Evolutionary conservation across 64 coral and sea anemone genomes (phyloP).

Genomic region (Actinia tenebrosa): DNA sequence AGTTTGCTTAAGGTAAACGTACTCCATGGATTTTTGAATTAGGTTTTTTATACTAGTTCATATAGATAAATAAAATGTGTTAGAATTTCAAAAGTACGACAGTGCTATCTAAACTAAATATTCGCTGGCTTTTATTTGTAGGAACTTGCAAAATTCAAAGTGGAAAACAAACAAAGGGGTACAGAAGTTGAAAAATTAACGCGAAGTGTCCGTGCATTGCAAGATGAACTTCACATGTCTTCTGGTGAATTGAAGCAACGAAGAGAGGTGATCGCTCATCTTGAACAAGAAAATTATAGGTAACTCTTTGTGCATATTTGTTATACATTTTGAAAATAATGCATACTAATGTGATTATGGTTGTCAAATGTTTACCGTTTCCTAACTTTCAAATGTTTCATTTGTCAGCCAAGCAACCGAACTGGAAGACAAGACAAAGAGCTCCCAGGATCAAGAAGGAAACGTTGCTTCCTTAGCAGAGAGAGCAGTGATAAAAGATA

Average conservation of each 20-base stretch:
- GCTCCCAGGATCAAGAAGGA: neutral
- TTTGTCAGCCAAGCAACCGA: neutral
- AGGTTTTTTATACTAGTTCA: no score
- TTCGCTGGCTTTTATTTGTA: neutral
- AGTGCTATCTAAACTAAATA: no score
- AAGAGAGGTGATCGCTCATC: conserved; percentile 34
- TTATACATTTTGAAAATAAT: no score
- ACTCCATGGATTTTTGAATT: no score
- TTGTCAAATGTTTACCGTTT: neutral
- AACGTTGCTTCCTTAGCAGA: neutral
- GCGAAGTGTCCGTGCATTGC: neutral
- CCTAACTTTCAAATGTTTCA: neutral
- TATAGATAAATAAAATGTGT: no score
- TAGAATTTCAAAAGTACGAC: no score
- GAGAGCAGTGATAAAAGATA: neutral
- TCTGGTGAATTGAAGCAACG: conserved; percentile 31
- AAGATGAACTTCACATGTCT: conserved; percentile 38
- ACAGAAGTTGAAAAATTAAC: conserved; percentile 32
- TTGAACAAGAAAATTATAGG: conserved; percentile 39
- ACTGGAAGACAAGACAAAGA: neutral
- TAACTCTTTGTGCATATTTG: neutral
- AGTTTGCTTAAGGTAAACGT: no score
- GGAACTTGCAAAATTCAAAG: conserved; percentile 48
- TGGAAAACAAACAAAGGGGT: conserved; percentile 12
- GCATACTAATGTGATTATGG: no score